Conservation (phyloP, 2,888 invertebrate genomes). For the Drosophila meridiana region DNA sequence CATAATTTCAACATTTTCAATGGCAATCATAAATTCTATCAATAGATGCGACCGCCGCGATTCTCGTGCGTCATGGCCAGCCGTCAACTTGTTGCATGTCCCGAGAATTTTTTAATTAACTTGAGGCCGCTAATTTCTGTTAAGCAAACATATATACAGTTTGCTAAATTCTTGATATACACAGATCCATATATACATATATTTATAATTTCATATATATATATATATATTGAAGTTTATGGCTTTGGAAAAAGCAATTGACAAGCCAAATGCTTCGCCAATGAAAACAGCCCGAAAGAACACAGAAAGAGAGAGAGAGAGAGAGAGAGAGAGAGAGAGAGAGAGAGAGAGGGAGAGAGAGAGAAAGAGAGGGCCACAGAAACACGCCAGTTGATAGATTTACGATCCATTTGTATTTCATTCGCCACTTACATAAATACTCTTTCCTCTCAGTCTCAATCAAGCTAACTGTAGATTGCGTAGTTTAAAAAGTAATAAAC, state of each 20-base stretch:
- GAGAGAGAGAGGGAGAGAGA: background rate
- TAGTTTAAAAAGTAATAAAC: slow-evolving; percentile 8
- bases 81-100: slow-evolving; percentile 79
- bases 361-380: background rate
- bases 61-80: slow-evolving; percentile 71
- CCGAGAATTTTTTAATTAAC: slow-evolving; percentile 61
- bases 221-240: slow-evolving; percentile 16
- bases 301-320: background rate
- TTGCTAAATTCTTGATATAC: slow-evolving; percentile 26
- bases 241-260: slow-evolving; percentile 35
- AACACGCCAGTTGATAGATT: slow-evolving; percentile 42
- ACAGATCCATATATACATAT: background rate
- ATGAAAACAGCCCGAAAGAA: background rate
- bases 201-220: background rate
- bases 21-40: slow-evolving; percentile 75
- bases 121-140: slow-evolving; percentile 60
- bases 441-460: background rate
- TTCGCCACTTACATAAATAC: slow-evolving; percentile 28
- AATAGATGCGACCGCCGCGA: slow-evolving; percentile 52
- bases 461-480: background rate
- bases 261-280: slow-evolving; percentile 17
- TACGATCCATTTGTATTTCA: slow-evolving; percentile 62
- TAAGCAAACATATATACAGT: slow-evolving; percentile 43
- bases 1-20: slow-evolving; percentile 60
- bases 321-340: background rate